Evolutionary conservation across 2,797 vertebrate genomes (phyloP).

Genomic region (Chromobotia macracanthus): DNA sequence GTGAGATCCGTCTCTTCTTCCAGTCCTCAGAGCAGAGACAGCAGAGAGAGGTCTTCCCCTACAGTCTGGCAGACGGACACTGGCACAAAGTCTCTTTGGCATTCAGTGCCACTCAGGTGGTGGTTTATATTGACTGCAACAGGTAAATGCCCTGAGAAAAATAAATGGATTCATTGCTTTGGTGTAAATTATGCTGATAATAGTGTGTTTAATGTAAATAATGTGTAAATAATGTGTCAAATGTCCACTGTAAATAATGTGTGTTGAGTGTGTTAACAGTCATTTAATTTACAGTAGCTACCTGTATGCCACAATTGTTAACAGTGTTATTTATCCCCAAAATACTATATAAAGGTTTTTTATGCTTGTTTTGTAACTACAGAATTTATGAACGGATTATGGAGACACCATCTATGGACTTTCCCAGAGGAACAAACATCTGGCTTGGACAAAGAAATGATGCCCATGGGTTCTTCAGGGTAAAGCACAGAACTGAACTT

Average conservation of each 20-base stretch:
- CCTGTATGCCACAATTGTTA: too few relatives aligned
- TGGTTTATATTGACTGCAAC: constrained; percentile 86
- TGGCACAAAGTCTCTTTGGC: constrained; percentile 86
- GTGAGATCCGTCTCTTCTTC: constrained; percentile 85
- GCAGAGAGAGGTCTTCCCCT: constrained; percentile 85
- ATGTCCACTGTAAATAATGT: too few relatives aligned
- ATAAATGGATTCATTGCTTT: background rate
- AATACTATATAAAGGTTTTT: background rate
- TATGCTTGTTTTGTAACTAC: background rate
- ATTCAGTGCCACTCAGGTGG: constrained; percentile 83
- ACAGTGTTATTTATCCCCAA: too few relatives aligned
- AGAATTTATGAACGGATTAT: constrained; percentile 88
- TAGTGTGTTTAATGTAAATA: too few relatives aligned
- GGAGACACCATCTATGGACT: constrained; percentile 81
- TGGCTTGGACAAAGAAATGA: constrained; percentile 87
- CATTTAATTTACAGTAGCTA: too few relatives aligned
- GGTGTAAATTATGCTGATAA: background rate
- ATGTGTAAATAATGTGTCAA: too few relatives aligned
- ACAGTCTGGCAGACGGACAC: constrained; percentile 84
- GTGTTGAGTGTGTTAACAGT: too few relatives aligned
- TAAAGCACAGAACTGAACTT: constrained; percentile 56
- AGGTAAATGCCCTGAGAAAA: constrained; percentile 73
- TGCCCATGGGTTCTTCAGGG: constrained; percentile 87
- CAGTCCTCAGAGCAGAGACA: constrained; percentile 76
- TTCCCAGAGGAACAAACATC: constrained; percentile 80